Evolutionary conservation across 2,113 vertebrate genomes (phyloP).

Genomic region (Oenanthe oenanthe): DNA sequence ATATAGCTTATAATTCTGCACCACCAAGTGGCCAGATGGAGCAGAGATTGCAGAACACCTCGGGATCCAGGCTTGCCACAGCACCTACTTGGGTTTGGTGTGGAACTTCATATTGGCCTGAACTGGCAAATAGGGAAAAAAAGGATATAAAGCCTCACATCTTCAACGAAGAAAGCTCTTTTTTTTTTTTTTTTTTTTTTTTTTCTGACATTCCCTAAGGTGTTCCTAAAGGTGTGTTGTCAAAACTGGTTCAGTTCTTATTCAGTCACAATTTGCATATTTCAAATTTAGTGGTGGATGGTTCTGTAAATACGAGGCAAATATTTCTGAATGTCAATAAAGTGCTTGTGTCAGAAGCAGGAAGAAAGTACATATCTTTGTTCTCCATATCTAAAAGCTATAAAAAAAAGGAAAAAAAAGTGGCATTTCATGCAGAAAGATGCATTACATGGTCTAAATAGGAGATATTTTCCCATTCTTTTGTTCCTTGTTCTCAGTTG

Average conservation of each 20-base stretch:
- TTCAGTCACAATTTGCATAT: neutral
- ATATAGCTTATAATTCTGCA: constrained; percentile 79
- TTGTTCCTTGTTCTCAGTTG: neutral
- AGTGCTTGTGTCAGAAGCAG: neutral
- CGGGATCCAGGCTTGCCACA: neutral
- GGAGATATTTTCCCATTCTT: neutral
- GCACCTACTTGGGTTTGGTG: neutral
- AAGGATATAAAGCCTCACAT: neutral
- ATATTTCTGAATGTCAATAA: neutral
- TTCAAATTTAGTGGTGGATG: neutral
- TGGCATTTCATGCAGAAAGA: neutral
- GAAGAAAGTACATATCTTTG: neutral
- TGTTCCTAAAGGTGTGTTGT: neutral
- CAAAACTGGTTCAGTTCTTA: neutral
- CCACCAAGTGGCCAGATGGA: constrained; percentile 79
- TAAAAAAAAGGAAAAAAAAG: neutral
- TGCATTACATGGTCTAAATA: neutral
- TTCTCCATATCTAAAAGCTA: neutral
- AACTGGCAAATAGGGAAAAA: neutral
- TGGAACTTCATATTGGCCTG: neutral
- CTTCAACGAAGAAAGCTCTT: neutral
- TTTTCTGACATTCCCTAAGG: neutral
- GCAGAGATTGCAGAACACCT: constrained; percentile 57
- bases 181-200: neutral
- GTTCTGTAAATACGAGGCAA: neutral